Evolutionary conservation across 2,113 vertebrate genomes (phyloP).

Genomic region (Forbesichthys papilliferus): DNA sequence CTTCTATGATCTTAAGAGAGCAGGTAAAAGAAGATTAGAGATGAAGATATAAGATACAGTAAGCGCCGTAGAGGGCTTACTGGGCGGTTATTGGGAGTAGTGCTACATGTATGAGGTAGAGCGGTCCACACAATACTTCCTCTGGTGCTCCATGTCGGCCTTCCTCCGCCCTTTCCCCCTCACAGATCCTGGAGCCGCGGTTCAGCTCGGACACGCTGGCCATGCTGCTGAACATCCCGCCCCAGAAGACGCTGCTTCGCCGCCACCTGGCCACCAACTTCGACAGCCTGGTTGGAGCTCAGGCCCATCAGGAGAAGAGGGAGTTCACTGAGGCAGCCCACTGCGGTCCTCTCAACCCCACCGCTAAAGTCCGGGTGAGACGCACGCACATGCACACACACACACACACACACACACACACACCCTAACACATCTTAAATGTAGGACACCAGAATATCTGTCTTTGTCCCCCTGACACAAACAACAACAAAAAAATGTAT

Average conservation of each 20-base stretch:
- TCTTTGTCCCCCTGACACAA: no score
- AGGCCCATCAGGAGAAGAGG: slow-evolving; percentile 90
- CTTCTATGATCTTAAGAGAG: no score
- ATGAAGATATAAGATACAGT: no score
- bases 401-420: neutral
- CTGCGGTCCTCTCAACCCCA: slow-evolving; percentile 86
- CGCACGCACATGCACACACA: neutral
- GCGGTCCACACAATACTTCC: no score
- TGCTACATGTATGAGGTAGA: no score
- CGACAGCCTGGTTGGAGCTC: slow-evolving; percentile 83
- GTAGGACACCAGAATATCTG: no score
- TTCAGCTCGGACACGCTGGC: slow-evolving; percentile 91
- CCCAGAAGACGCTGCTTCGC: slow-evolving; percentile 92
- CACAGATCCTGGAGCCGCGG: slow-evolving; percentile 91
- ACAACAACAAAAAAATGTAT: no score
- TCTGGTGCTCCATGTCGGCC: no score
- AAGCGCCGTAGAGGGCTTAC: no score
- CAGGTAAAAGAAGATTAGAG: no score
- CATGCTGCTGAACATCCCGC: slow-evolving; percentile 94
- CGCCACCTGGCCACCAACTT: slow-evolving; percentile 94
- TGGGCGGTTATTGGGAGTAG: no score
- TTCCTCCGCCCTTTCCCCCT: neutral
- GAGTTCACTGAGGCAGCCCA: slow-evolving; percentile 83
- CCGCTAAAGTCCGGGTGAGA: slow-evolving; percentile 93
- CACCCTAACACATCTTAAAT: neutral